Base-by-base conservation (phyloP, 2,888 invertebrate species). In the Bellardia pandia region DNA sequence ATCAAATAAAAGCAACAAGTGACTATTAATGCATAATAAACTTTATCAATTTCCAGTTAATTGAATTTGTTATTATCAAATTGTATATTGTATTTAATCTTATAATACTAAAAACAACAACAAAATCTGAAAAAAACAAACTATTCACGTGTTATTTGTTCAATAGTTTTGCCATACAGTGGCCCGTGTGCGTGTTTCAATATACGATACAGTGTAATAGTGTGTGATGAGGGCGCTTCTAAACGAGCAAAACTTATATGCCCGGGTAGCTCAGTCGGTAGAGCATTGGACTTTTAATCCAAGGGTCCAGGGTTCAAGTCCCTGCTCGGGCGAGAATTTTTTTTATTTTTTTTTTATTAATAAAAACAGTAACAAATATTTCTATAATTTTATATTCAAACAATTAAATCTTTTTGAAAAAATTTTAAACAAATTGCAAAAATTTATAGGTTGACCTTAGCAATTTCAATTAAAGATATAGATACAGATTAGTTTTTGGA, bases 251-350 rank as follows among this genome's bases (percentile, higher is more conserved):
- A 1, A 6, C 0, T 2, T 14, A 86, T 66, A 30, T 90, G 93
- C 92, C 93, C 93, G 93, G 93, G 93, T 93, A 93, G 93, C 93
- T 93, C 93, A 93, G 93, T 93, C 93, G 93, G 93, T 93, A 93
- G 93, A 93, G 93, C 93, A 93, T 93, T 93, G 93, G 93, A 93
- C 93, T 93, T 93, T 93, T 93, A 93, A 93, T 93, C 93, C 93
- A 93, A 93, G 93, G 93, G 93, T 93, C 89, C 93, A 93, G 93
- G 93, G 93, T 93, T 93, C 93, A 93, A 93, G 92, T 93, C 93
- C 93, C 87, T 87, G 87, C 87, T 87, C 87, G 87, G 87, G 87
- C 87, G 87, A 13, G 7, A n/a, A 0, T 81, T 76, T 75, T 58
- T 56, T 37, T 33, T 40, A 9, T 56, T 72, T 42, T n/a, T n/a